A percentile compares a stretch with the other conserved stretches of the same genome.
Evolutionary conservation across 1,140 invertebrate genomes (phyloP).

Genomic region (Achroia grisella): DNA sequence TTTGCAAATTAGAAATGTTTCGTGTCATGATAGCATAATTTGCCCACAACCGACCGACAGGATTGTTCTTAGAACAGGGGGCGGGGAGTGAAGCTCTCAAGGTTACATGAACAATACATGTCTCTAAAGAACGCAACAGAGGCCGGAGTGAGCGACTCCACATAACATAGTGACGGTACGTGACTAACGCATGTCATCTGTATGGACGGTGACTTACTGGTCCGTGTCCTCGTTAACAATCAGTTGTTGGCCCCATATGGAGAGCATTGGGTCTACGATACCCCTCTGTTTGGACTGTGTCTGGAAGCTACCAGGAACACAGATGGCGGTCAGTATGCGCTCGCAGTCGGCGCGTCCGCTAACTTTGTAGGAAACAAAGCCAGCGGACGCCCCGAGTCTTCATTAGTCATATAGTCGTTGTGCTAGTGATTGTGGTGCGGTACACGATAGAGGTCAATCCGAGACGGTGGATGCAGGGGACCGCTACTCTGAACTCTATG

Average conservation of each 20-base stretch:
- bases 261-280: constrained; percentile 97
- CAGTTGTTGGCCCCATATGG: constrained; percentile 97
- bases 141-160: constrained; percentile 45
- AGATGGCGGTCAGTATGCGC: constrained; percentile 43
- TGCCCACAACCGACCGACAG: constrained; percentile 29
- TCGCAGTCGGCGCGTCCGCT: constrained; percentile 1
- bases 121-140: constrained; percentile 50
- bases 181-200: constrained; percentile 46
- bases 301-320: constrained; percentile 87
- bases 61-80: constrained; percentile 12
- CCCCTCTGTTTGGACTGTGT: constrained; percentile 93
- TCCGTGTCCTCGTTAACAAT: constrained; percentile 96
- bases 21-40: constrained; percentile 24
- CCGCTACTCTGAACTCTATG: neutral
- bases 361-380: neutral
- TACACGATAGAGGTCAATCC: neutral
- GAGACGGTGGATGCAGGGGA: neutral
- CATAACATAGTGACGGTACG: constrained; percentile 49
- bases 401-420: too few relatives aligned
- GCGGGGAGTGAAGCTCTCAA: constrained; percentile 20
- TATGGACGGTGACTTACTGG: constrained; percentile 85
- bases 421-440: neutral
- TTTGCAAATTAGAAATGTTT: too few relatives aligned
- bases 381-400: constrained; percentile 5
- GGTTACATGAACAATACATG: constrained; percentile 41